phyloP scores from a whole-genome alignment of 2,888 invertebrate genomes.

The Teinopalpus imperialis region DNA sequence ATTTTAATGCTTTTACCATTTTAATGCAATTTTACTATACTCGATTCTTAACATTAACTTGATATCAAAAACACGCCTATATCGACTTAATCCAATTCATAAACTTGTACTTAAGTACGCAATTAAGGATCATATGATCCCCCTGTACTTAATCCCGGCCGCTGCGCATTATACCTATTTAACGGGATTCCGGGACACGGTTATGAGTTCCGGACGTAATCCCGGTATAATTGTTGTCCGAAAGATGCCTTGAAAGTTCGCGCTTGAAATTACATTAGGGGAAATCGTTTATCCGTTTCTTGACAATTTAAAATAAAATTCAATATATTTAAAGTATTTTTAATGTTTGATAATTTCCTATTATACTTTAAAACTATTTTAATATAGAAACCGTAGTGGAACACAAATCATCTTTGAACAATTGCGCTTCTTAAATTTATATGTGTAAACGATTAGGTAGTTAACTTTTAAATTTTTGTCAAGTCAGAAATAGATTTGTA shows the following conservation, averaged over 20 bases:
- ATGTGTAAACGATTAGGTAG: too few relatives aligned
- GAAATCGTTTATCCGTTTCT: slow-evolving; percentile 40
- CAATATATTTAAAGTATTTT: too few relatives aligned
- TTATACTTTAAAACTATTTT: too few relatives aligned
- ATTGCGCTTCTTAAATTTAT: too few relatives aligned
- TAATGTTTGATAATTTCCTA: too few relatives aligned
- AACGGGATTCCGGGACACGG: slow-evolving; percentile 65
- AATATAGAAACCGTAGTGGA: too few relatives aligned
- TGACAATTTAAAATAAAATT: too few relatives aligned
- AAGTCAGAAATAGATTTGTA: too few relatives aligned
- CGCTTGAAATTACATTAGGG: slow-evolving; percentile 51
- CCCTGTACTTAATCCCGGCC: slow-evolving; percentile 59
- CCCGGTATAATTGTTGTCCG: slow-evolving; percentile 75
- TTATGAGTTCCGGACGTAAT: slow-evolving; percentile 72
- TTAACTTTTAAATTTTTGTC: too few relatives aligned
- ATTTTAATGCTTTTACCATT: too few relatives aligned
- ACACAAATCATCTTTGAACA: too few relatives aligned
- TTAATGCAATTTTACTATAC: too few relatives aligned
- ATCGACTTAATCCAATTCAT: slow-evolving; percentile 43
- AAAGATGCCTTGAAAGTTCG: slow-evolving; percentile 65
- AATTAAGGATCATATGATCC: slow-evolving; percentile 73
- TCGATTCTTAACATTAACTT: background rate
- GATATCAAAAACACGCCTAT: slow-evolving; percentile 2
- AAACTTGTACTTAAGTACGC: slow-evolving; percentile 67
- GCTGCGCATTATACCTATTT: slow-evolving; percentile 73